Conservation (phyloP, 2,888 invertebrate genomes). For the Parascotia fuliginaria region DNA sequence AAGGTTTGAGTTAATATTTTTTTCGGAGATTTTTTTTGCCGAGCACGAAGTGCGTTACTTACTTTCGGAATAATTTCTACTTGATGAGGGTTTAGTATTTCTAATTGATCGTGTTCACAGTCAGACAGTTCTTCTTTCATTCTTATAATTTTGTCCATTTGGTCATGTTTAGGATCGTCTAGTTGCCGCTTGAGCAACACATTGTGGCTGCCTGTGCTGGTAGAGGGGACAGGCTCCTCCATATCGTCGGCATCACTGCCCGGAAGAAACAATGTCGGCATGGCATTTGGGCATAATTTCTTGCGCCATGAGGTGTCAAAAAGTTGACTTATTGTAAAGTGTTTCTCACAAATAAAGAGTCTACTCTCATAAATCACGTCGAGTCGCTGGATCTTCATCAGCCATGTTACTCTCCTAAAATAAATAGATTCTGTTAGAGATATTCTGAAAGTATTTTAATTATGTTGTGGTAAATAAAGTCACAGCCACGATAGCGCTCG, state of each 20-base stretch:
- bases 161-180: not conserved
- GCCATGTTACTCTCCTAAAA: not conserved
- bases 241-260: too few relatives aligned
- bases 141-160: not conserved
- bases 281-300: not conserved
- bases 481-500: too few relatives aligned
- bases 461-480: too few relatives aligned
- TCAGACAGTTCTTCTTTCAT: conserved; percentile 6
- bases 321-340: not conserved
- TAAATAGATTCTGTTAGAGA: not conserved
- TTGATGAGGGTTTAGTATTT: too few relatives aligned
- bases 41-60: not conserved
- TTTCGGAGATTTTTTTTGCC: not conserved
- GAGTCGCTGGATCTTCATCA: not conserved
- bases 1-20: conserved; percentile 12
- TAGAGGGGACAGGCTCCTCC: not conserved
- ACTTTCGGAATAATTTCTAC: too few relatives aligned
- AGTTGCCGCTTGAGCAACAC: not conserved
- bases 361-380: not conserved
- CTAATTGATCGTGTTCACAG: not conserved
- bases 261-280: not conserved
- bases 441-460: not conserved
- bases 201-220: too few relatives aligned
- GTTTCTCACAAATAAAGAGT: not conserved
- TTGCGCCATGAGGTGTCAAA: not conserved